Percentiles rank a stretch among this genome's conserved stretches.
Conservation (phyloP, 2,888 invertebrate genomes). For the Chromoteleia sp. region DNA sequence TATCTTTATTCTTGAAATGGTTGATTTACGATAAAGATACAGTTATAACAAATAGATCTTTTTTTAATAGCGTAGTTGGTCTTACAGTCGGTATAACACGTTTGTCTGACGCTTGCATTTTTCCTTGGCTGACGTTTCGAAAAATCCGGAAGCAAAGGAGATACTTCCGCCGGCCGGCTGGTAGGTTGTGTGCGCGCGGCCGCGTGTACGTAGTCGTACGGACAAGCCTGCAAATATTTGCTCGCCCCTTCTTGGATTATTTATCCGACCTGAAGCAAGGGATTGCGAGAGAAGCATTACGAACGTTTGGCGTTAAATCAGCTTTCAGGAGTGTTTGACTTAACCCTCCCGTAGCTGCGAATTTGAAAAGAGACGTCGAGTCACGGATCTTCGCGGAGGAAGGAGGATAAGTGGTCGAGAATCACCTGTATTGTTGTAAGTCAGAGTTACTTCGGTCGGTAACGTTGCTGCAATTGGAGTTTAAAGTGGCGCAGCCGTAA, state of each 20-base stretch:
- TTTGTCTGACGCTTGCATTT: constrained; percentile 52
- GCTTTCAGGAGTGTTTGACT: constrained; percentile 61
- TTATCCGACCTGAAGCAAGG: constrained; percentile 73
- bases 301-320: constrained; percentile 67
- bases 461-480: constrained; percentile 37
- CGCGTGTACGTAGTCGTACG: constrained; percentile 27
- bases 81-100: constrained; percentile 37
- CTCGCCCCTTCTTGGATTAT: constrained; percentile 75
- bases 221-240: constrained; percentile 75
- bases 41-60: too few species aligned
- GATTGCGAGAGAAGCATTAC: constrained; percentile 69
- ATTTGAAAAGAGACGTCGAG: constrained; percentile 53
- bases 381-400: constrained; percentile 12
- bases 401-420: constrained; percentile 32
- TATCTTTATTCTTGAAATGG: too few species aligned
- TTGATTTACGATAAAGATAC: too few species aligned
- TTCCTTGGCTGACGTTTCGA: constrained; percentile 53
- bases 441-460: constrained; percentile 32
- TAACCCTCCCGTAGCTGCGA: constrained; percentile 51
- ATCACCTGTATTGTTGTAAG: constrained; percentile 43
- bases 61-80: constrained; percentile 41
- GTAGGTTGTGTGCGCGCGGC: background rate
- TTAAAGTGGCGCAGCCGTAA: constrained; percentile 25
- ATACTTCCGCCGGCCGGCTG: constrained; percentile 47
- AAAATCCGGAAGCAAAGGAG: constrained; percentile 58